phyloP scores from a whole-genome alignment of 1,140 invertebrate species.

The Bombus superbus region DNA sequence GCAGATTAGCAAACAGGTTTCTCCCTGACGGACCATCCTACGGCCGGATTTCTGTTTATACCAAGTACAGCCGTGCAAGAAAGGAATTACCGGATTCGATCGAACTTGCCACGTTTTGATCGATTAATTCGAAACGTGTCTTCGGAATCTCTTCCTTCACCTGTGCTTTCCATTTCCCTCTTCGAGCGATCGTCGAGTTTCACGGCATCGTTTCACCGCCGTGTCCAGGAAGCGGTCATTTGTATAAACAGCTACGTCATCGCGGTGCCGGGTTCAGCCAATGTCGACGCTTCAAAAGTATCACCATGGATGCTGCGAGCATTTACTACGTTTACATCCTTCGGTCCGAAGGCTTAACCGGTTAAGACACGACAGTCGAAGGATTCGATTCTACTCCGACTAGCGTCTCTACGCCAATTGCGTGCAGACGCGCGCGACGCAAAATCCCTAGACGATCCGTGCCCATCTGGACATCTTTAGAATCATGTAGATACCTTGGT shows the following conservation, averaged over 20 bases:
- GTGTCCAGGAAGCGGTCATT: slow-evolving; percentile 35
- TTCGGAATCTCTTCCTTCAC: neutral
- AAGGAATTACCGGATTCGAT: slow-evolving; percentile 36
- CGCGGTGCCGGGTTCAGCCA: neutral
- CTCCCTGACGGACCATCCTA: slow-evolving; percentile 1
- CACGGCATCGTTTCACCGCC: neutral
- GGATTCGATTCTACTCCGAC: slow-evolving; percentile 11
- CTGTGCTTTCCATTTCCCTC: neutral
- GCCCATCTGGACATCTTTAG: neutral
- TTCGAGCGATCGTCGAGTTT: neutral
- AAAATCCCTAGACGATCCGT: neutral
- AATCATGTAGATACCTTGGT: too few species aligned
- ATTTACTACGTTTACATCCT: neutral
- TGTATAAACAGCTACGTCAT: slow-evolving; percentile 49
- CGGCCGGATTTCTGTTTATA: neutral
- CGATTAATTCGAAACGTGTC: slow-evolving; percentile 10
- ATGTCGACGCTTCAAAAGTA: slow-evolving; percentile 18
- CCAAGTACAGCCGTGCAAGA: slow-evolving; percentile 7
- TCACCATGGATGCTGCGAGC: too few species aligned
- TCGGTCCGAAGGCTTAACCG: neutral
- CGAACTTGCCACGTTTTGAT: slow-evolving; percentile 15
- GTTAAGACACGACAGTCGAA: neutral
- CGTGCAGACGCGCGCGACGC: neutral
- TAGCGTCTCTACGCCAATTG: slow-evolving; percentile 17
- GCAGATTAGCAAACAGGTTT: slow-evolving; percentile 56